Percentiles rank a stretch among this genome's conserved stretches.
phyloP scores from a whole-genome alignment of 2,113 vertebrate species.

The Protobothrops mucrosquamatus region DNA sequence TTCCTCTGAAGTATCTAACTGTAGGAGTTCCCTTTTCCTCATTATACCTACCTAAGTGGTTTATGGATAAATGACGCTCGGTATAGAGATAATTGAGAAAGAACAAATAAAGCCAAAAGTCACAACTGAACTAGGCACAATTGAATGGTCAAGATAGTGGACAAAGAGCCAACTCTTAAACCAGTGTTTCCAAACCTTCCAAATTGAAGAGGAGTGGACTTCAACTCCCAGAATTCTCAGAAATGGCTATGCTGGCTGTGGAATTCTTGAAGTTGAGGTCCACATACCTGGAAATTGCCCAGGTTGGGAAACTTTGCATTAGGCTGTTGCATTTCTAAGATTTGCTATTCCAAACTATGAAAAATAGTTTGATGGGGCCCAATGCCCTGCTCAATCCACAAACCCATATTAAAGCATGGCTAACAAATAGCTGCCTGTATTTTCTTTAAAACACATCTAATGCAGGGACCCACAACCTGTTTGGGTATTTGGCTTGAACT shows the following conservation, averaged over 20 bases:
- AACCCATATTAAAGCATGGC: background rate
- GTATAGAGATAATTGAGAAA: background rate
- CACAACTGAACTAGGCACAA: background rate
- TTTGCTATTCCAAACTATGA: background rate
- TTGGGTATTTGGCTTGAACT: background rate
- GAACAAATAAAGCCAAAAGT: background rate
- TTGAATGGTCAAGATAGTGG: background rate
- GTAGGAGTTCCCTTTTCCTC: background rate
- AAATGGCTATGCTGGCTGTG: background rate
- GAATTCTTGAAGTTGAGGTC: background rate
- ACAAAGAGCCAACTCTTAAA: background rate
- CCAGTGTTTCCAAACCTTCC: background rate
- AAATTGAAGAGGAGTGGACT: background rate
- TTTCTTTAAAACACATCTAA: background rate
- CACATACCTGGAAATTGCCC: background rate
- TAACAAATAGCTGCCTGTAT: background rate
- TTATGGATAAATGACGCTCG: background rate
- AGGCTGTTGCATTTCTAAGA: background rate
- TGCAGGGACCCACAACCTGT: background rate
- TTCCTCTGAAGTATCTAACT: background rate
- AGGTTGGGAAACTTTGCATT: background rate
- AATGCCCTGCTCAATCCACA: background rate
- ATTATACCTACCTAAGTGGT: background rate
- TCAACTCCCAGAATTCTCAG: background rate
- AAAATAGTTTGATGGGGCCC: background rate